Base-by-base conservation (phyloP, 1,140 invertebrate genomes). In the Rhagoletis zephyria region DNA sequence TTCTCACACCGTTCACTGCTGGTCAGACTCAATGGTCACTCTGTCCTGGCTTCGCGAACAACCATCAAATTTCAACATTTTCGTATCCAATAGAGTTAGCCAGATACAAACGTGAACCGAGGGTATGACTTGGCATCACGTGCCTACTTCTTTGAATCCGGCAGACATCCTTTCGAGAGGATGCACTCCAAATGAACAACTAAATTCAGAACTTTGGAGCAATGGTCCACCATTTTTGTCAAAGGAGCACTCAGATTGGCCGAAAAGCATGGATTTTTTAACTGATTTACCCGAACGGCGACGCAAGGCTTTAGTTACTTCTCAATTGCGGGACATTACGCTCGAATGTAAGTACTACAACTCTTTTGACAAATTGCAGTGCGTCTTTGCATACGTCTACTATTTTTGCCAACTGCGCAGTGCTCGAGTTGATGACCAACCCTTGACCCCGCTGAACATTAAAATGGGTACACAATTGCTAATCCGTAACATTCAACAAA, bases 131-230 rank as follows among this genome's bases (percentile, higher is more conserved):
- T 93, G 92, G 92, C 81, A 85, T 12, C 90, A 93, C 86, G 90
- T 93, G 1, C 88, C 89, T 16, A 89, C 90, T 0, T 61, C 87
- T n/a, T 85, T 89, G 16, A 93, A 93, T 89, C 92, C 91, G 2
- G 91, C 93, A 0, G 93, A 94, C 85, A 74, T 90, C 6, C 67
- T 90, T 1, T 93, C 92, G 0, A 85, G 92, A 30, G 92, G 91
- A 0, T 16, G 89, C 48, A 48, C 48, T 7, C 87, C 90, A 3
- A 16, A 59, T 40, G 77, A 92, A 48, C 85, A 93, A 7, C 74
- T 88, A 10, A 87, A 89, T 40, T 70, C 67, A 40, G 45, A 77
- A 45, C 45, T 92, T 85, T 93, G 93, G 93, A 93, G 90, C 89
- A 1, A 88, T 42, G 93, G 93, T n/a, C 92, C 93, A 86, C 19